A percentile compares a stretch with the other conserved stretches of the same genome.
Evolutionary conservation across 2,113 vertebrate species (phyloP).

Genomic region (Hyperopisus bebe): DNA sequence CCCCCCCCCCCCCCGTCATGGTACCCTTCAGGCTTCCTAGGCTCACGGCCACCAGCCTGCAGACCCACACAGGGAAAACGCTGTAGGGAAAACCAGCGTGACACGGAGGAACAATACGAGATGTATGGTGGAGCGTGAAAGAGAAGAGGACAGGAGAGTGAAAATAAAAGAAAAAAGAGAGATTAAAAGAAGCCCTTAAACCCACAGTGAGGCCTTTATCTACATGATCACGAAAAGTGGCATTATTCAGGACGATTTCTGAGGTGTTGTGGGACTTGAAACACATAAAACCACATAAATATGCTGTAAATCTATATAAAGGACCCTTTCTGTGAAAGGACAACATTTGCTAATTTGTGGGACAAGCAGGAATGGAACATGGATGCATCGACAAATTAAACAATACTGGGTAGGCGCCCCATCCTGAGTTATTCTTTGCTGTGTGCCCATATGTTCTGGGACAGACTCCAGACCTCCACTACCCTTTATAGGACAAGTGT

Average conservation of each 20-base stretch:
- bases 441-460: not conserved
- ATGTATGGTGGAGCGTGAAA: not conserved
- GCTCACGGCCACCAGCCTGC: not conserved
- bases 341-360: not conserved
- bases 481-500: not conserved
- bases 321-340: not conserved
- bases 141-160: not conserved
- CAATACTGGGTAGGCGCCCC: not conserved
- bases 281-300: not conserved
- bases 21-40: not conserved
- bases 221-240: not conserved
- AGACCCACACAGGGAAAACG: not conserved
- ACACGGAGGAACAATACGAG: not conserved
- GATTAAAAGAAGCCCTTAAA: not conserved
- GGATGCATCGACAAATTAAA: not conserved
- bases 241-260: not conserved
- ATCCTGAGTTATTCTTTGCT: not conserved
- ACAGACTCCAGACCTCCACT: not conserved
- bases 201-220: not conserved
- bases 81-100: not conserved
- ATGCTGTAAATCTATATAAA: not conserved
- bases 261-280: not conserved
- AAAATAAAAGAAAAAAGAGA: not conserved
- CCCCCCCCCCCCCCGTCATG: not conserved
- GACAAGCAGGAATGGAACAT: not conserved